These are phyloP conservation scores for Nannospalax galili DNA, from an alignment of 2,113 vertebrate species.

Conservation along the genomic window DNA sequence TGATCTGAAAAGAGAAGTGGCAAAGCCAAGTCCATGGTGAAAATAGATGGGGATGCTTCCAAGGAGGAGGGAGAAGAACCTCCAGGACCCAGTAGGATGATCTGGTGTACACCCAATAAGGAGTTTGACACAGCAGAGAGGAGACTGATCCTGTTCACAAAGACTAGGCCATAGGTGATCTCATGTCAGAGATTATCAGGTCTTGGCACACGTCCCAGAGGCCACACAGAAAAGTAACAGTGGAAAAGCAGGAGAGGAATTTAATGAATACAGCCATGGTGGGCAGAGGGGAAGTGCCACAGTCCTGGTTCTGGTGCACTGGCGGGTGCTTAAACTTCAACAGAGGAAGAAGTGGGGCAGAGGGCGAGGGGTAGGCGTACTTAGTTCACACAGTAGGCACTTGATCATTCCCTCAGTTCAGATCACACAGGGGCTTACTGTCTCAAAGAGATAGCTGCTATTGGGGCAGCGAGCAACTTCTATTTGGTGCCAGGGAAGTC, in stretches of 20 bases:
- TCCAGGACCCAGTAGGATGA: neutral
- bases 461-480: neutral
- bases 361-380: too few relatives aligned
- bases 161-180: neutral
- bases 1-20: neutral
- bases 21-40: fast-evolving
- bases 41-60: too few relatives aligned
- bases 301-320: neutral
- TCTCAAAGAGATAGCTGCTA: neutral
- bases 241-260: neutral
- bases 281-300: neutral
- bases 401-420: neutral
- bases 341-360: neutral
- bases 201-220: neutral
- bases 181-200: neutral
- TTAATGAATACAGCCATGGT: neutral
- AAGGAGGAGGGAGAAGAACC: neutral
- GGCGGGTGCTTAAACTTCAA: neutral
- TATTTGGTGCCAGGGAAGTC: neutral
- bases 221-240: neutral
- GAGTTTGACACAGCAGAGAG: neutral
- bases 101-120: neutral
- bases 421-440: neutral
- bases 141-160: neutral
- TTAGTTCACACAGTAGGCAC: neutral